Percentiles rank a stretch among this genome's conserved stretches.
Conservation (phyloP, 2,113 vertebrate genomes). For the Oryzias javanicus region DNA sequence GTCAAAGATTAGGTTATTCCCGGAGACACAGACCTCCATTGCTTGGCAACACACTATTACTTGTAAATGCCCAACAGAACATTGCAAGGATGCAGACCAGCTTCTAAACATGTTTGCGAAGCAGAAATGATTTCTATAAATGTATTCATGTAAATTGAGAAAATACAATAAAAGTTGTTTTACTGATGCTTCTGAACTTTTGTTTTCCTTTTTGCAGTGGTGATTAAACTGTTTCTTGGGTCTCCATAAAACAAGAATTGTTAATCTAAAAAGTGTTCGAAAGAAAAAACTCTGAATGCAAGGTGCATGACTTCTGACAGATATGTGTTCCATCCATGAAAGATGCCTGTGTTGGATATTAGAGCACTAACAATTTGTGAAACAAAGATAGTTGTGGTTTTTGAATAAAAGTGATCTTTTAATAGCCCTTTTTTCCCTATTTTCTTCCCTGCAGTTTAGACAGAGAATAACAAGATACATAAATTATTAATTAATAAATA, state of each 20-base stretch:
- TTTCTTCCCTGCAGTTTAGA: too few relatives aligned
- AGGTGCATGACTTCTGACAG: too few relatives aligned
- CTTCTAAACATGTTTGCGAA: not conserved
- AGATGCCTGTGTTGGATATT: too few relatives aligned
- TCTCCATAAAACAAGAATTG: too few relatives aligned
- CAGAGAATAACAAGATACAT: not conserved
- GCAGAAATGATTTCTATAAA: slow-evolving; percentile 7
- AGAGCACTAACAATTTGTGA: not conserved
- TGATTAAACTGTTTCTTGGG: too few relatives aligned
- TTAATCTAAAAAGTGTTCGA: too few relatives aligned
- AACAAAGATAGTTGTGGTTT: not conserved
- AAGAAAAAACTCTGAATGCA: too few relatives aligned
- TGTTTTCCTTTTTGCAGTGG: too few relatives aligned
- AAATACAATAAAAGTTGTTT: too few relatives aligned
- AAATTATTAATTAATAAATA: not conserved
- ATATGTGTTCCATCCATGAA: too few relatives aligned
- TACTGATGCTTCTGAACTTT: too few relatives aligned
- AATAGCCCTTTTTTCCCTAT: too few relatives aligned
- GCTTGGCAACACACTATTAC: slow-evolving; percentile 29
- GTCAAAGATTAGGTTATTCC: slow-evolving; percentile 22
- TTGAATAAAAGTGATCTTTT: not conserved
- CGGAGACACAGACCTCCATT: slow-evolving; percentile 6
- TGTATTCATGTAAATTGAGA: not conserved
- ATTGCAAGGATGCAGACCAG: slow-evolving; percentile 16
- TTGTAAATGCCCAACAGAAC: slow-evolving; percentile 21